Base-by-base conservation (phyloP, 2,888 invertebrate genomes). In the Amiota communis region DNA sequence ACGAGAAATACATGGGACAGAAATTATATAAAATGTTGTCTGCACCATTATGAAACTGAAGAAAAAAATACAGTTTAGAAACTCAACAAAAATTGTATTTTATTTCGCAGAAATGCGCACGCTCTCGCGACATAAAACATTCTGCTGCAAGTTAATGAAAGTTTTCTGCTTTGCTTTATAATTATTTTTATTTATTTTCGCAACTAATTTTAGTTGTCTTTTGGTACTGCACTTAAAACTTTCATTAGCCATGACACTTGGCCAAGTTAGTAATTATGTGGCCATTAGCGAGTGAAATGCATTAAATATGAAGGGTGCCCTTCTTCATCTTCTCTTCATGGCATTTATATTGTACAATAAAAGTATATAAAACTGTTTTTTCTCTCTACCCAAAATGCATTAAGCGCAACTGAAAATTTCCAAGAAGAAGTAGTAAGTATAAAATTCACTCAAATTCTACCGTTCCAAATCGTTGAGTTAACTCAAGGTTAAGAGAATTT, bases 231-330 rank as follows among this genome's bases (percentile, higher is more conserved):
- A 59, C 59, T 59, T 59, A 59, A 59, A 59, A 59, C 59, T 59
- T 59, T 17, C 59, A 36, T 17, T 64, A 36, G 36, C 36, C 36
- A 36, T 36, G 36, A 36, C 36, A 36, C n/a, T 48, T 65, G n/a
- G 47, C 20, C 17, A 65, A 48, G 48, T 65, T 65, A 65, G 12
- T 65, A 65, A 65, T 65, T 65, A 65, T 49, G 65, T 65, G 65
- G 48, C 65, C 65, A 65, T 65, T 65, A 65, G 48, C 65, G 65
- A 36, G 36, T 36, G 6, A 36, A 36, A 36, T 36, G 53, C n/a
- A 53, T 15, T 15, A 12, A 53, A 6, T 2, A 36, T 36, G 36
- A 36, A 36, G 36, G 36, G 6, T 6, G 36, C 53, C 13, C n/a
- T 15, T 15, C 53, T n/a, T n/a, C 53, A 51, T n/a, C n/a, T 6